Base-by-base conservation (phyloP, 92 coral and sea anemone species). In the Epizoanthus ramosus region DNA sequence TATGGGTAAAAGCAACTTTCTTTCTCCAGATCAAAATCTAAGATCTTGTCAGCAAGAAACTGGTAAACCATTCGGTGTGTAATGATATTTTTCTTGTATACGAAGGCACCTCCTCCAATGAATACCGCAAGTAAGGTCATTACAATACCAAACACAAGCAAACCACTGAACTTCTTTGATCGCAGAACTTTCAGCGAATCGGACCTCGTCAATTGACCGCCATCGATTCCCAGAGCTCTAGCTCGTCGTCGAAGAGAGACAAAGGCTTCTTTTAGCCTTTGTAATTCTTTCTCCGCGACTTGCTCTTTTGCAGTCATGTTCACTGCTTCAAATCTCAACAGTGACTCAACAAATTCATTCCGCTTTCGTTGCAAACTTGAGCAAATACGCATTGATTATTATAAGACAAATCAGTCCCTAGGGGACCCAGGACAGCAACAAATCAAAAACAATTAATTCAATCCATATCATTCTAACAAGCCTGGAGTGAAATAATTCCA, bases 1-100 rank as follows among this genome's bases (percentile, higher is more conserved):
- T 82, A 85, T 5, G 97, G 97, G 15, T 92, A 37, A 0, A 96
- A 89, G 74, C 99, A 96, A 28, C 43, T 76, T 47, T 96, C 99
- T 59, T 83, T 92, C 18, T 92, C 94, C 56, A 96, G 47, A n/a
- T 92, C 96, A 24, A 93, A 79, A 16, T 92, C 94, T 16, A 94
- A 71, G 23, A 92, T 57, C 13, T 89, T 74, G 14, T 90, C 93
- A 19, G 97, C 91, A 7, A 90, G 6, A 25, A 70, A 84, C 9
- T 83, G 87, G 85, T 80, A 88, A 35, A 93, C 22, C 15, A 80
- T 73, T 28, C 77, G 87, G 21, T 85, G 83, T 5, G 93, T 84
- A 5, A 90, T 19, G 8, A 79, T 18, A 3, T 83, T 80, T 23
- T 87, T 87, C 73, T 74, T 85, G 83, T 66, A 84, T 22, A 90